phyloP scores from a whole-genome alignment of 2,797 vertebrate genomes.

The Muraenolepis orangiensis region DNA sequence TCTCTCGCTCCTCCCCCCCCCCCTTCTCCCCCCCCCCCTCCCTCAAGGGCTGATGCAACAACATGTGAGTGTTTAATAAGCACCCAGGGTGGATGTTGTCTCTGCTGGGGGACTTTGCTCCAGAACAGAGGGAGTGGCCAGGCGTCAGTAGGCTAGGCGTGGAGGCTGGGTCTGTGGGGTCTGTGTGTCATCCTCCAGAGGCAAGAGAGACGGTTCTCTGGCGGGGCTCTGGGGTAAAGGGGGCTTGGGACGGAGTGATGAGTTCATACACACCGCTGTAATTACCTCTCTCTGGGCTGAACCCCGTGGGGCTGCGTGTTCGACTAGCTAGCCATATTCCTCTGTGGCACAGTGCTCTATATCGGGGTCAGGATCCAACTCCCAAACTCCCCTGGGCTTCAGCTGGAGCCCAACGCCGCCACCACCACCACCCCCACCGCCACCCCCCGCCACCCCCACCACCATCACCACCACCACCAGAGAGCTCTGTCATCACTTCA shows the following conservation, averaged over 20 bases:
- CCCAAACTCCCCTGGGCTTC: neutral
- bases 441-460: neutral
- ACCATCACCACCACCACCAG: neutral
- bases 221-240: neutral
- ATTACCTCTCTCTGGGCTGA: neutral
- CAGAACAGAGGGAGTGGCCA: slow-evolving; percentile 49
- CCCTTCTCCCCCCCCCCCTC: neutral
- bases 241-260: neutral
- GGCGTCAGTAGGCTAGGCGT: slow-evolving; percentile 50
- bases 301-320: neutral
- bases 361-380: slow-evolving; percentile 46
- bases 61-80: slow-evolving; percentile 47
- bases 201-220: slow-evolving; percentile 12
- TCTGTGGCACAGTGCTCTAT: slow-evolving; percentile 58
- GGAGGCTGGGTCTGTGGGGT: slow-evolving; percentile 36
- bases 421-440: too few relatives aligned
- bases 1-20: too few relatives aligned
- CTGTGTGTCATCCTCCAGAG: slow-evolving; percentile 26
- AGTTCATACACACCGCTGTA: neutral
- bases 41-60: slow-evolving; percentile 12
- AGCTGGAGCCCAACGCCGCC: too few relatives aligned
- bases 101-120: slow-evolving; percentile 50
- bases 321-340: slow-evolving; percentile 53
- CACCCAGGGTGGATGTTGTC: slow-evolving; percentile 36
- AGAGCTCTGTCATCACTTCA: neutral